phyloP scores from a whole-genome alignment of 1,140 invertebrate species.

The Cecropterus lyciades region DNA sequence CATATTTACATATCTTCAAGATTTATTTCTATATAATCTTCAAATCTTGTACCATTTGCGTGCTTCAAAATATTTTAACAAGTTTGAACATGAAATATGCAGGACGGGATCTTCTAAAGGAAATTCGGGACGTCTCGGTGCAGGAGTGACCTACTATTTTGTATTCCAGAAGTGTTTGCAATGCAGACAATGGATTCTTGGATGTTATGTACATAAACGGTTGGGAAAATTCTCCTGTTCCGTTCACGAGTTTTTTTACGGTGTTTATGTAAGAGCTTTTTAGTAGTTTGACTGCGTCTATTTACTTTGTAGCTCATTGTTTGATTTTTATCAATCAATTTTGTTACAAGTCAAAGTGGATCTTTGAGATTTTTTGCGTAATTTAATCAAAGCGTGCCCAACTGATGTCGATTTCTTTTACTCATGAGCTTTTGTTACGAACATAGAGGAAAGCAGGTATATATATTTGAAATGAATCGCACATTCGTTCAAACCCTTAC shows the following conservation, averaged over 20 bases:
- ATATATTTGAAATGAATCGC: no score
- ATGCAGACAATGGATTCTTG: conserved; percentile 8
- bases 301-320: no score
- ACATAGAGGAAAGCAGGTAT: no score
- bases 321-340: no score
- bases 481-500: no score
- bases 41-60: conserved; percentile 3
- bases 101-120: conserved; percentile 21
- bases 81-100: conserved; percentile 30
- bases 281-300: no score
- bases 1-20: not conserved
- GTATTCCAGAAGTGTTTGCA: conserved; percentile 31
- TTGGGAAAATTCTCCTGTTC: conserved; percentile 4
- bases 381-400: no score
- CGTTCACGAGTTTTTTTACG: not conserved
- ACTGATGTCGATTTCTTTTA: no score
- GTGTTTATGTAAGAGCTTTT: conserved; percentile 1
- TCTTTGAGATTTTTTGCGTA: no score
- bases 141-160: conserved; percentile 31
- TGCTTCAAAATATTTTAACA: conserved; percentile 13
- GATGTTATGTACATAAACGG: conserved; percentile 18
- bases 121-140: conserved; percentile 24
- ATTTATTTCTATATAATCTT: no score
- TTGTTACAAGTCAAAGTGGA: no score
- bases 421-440: no score